These are phyloP conservation scores for Aythya baeri DNA, from an alignment of 2,113 vertebrate species.

Conservation along the genomic window DNA sequence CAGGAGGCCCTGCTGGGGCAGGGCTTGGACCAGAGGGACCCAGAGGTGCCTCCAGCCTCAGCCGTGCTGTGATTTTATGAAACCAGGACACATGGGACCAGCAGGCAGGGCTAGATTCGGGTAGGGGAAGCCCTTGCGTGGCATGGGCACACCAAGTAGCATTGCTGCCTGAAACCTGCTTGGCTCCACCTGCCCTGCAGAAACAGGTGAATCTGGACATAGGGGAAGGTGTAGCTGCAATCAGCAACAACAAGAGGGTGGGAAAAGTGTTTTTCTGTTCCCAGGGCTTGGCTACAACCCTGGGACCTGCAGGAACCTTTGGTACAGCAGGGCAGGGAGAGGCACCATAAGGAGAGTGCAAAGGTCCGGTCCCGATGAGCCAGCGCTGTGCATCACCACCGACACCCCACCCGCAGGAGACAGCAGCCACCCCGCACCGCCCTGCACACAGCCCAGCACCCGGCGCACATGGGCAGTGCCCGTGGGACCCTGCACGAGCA, in stretches of 20 bases:
- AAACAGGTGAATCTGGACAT: background rate
- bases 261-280: background rate
- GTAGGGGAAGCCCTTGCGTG: background rate
- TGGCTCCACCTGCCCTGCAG: accelerated
- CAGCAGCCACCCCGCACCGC: background rate
- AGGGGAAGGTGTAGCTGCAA: background rate
- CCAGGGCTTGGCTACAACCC: background rate
- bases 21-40: background rate
- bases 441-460: background rate
- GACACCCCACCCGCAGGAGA: background rate
- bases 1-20: background rate
- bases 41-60: background rate
- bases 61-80: background rate
- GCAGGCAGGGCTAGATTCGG: background rate
- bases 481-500: accelerated
- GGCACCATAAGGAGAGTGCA: background rate
- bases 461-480: background rate
- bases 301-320: background rate
- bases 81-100: background rate
- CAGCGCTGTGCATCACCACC: background rate
- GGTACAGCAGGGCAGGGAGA: background rate
- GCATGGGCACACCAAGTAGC: background rate
- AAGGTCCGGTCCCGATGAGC: background rate
- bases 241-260: background rate
- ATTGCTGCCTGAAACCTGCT: background rate